These are phyloP conservation scores for Dromaius novaehollandiae DNA, from an alignment of 2,113 vertebrate species.

Conservation along the genomic window DNA sequence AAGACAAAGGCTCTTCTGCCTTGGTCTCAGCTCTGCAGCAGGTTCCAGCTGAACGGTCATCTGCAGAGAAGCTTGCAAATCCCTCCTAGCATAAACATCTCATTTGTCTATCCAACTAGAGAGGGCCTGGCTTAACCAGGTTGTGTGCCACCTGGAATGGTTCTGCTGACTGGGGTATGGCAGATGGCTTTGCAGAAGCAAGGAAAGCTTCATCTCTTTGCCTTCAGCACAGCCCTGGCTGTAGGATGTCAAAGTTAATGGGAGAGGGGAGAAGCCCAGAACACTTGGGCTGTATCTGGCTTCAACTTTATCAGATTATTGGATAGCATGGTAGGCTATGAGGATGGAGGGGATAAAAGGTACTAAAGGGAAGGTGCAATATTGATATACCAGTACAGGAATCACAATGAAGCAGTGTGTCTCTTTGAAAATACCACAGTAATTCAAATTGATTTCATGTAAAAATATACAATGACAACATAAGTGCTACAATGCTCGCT, in stretches of 20 bases:
- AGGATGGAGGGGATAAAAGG: neutral
- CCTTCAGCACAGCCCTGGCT: neutral
- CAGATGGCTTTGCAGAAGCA: constrained; percentile 37
- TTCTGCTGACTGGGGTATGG: neutral
- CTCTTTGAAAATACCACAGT: neutral
- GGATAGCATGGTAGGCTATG: neutral
- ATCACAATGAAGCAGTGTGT: neutral
- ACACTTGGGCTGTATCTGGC: neutral
- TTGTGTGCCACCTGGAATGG: constrained; percentile 6
- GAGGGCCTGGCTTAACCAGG: neutral
- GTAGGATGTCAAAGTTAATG: neutral
- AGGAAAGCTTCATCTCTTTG: neutral
- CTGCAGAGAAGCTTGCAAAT: constrained; percentile 12
- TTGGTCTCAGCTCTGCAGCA: neutral
- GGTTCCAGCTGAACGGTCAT: neutral
- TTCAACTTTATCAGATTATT: neutral
- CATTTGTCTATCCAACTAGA: neutral
- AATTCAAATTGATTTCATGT: neutral
- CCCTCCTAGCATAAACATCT: constrained; percentile 27
- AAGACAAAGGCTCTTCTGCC: neutral
- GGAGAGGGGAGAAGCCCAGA: neutral
- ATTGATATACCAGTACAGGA: neutral
- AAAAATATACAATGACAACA: neutral
- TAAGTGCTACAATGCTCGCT: neutral
- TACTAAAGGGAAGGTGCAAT: neutral